phyloP scores from a whole-genome alignment of 2,797 vertebrate genomes.

The Limosa lapponica region DNA sequence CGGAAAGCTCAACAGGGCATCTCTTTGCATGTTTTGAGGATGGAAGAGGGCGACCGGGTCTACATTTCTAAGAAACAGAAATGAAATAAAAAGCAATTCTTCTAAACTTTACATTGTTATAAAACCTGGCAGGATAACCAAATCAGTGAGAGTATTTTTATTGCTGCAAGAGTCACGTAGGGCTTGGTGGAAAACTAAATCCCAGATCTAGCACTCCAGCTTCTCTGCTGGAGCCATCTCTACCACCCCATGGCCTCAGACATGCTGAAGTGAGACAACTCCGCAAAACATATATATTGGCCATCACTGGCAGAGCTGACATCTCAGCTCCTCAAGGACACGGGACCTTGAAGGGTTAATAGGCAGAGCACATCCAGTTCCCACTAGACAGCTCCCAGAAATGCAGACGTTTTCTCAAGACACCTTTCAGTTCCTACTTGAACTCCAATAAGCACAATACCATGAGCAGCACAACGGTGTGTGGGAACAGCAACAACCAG shows the following conservation, averaged over 20 bases:
- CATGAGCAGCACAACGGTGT: accelerated
- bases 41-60: neutral
- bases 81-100: neutral
- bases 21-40: neutral
- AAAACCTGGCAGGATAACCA: neutral
- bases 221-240: neutral
- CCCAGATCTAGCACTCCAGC: neutral
- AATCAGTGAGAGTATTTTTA: neutral
- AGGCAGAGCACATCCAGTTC: neutral
- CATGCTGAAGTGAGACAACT: neutral
- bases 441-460: neutral
- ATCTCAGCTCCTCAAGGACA: neutral
- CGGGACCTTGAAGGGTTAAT: accelerated
- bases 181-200: neutral
- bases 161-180: neutral
- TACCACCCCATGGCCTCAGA: neutral
- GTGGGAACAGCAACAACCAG: neutral
- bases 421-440: neutral
- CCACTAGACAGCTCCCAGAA: neutral
- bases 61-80: neutral
- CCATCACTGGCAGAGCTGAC: neutral
- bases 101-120: neutral
- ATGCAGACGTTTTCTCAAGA: neutral
- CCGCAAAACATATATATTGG: neutral
- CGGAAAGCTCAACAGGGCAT: neutral